phyloP scores from a whole-genome alignment of 2,888 invertebrate genomes.

The Agonopterix subpropinquella region DNA sequence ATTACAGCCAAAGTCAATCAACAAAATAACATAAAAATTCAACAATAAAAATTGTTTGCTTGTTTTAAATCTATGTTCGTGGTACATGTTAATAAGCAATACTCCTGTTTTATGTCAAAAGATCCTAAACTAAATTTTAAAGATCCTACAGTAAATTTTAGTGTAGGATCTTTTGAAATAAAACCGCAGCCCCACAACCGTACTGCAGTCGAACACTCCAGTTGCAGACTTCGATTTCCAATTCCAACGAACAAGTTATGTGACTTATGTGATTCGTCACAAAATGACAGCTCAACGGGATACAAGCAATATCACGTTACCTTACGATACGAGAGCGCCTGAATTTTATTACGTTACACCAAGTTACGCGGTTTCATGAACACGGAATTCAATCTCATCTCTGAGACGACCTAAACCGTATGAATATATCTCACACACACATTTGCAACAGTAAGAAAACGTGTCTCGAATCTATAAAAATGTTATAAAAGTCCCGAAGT shows the following conservation, averaged over 20 bases:
- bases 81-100: too few species aligned
- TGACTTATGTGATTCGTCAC: constrained; percentile 31
- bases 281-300: constrained; percentile 32
- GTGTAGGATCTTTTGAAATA: too few species aligned
- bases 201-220: too few species aligned
- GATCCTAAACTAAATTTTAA: too few species aligned
- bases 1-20: too few species aligned
- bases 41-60: too few species aligned
- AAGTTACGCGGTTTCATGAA: constrained; percentile 28
- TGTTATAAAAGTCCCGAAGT: constrained; percentile 1
- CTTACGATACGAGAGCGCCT: constrained; percentile 25
- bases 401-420: constrained; percentile 10
- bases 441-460: constrained; percentile 10
- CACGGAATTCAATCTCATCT: constrained; percentile 32
- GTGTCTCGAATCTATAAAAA: constrained; percentile 11
- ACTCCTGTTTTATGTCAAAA: too few species aligned
- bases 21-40: too few species aligned
- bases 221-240: neutral
- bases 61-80: too few species aligned
- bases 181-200: too few species aligned
- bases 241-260: constrained; percentile 9
- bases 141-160: too few species aligned
- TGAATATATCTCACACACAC: constrained; percentile 13
- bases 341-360: constrained; percentile 38
- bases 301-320: constrained; percentile 43